Conservation (phyloP, 2,888 invertebrate genomes). For the Scaptomyza parva region DNA sequence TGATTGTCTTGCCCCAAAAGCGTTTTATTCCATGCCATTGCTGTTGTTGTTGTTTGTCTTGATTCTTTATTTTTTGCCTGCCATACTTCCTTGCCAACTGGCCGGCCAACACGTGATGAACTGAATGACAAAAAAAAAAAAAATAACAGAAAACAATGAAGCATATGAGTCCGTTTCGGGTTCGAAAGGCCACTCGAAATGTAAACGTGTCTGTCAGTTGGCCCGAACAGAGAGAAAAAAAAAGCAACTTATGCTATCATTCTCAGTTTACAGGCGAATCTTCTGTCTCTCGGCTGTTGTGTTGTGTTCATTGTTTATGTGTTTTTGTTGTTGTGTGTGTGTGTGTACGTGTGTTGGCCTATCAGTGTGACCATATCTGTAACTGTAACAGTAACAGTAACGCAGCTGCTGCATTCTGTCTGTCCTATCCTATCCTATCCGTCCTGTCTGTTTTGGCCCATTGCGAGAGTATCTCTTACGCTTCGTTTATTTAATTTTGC, state of each 20-base stretch:
- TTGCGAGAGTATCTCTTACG: constrained; percentile 67
- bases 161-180: constrained; percentile 19
- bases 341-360: constrained; percentile 24
- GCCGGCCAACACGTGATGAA: constrained; percentile 66
- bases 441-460: constrained; percentile 20
- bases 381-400: constrained; percentile 23
- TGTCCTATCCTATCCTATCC: no score
- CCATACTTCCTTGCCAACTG: constrained; percentile 28
- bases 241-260: constrained; percentile 50
- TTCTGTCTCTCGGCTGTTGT: constrained; percentile 29
- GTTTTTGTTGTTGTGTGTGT: constrained; percentile 23
- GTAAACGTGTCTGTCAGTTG: constrained; percentile 57
- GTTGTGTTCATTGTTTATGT: constrained; percentile 7
- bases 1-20: constrained; percentile 63
- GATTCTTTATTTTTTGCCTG: neutral
- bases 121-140: constrained; percentile 21
- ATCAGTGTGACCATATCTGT: constrained; percentile 35
- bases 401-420: constrained; percentile 52
- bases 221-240: constrained; percentile 22
- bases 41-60: constrained; percentile 21
- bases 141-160: constrained; percentile 5
- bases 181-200: constrained; percentile 47
- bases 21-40: constrained; percentile 28
- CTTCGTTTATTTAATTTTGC: constrained; percentile 75
- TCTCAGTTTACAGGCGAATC: constrained; percentile 62